Evolutionary conservation across 2,113 vertebrate genomes (phyloP).

Genomic region (Pangasianodon gigas): DNA sequence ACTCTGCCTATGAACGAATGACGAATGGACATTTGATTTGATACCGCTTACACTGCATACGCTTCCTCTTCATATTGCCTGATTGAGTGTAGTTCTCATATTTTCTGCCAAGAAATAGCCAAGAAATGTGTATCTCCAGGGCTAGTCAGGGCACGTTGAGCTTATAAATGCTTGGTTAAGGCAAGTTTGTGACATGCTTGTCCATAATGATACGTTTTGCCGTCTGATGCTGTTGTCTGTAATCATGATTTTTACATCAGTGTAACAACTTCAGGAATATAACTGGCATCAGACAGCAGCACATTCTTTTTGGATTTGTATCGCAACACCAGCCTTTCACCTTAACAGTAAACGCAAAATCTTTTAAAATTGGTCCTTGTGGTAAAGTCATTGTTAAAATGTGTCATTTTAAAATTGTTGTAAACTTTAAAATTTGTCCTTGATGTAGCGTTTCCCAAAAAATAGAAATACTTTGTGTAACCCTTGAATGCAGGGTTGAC

Average conservation of each 20-base stretch:
- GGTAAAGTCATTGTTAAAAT: not conserved
- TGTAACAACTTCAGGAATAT: not conserved
- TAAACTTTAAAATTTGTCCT: not conserved
- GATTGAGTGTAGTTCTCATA: too few relatives aligned
- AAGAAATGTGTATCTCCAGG: not conserved
- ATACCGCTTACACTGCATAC: not conserved
- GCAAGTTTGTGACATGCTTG: not conserved
- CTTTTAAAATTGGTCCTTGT: not conserved
- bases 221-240: not conserved
- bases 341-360: not conserved
- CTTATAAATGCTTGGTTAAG: constrained; percentile 17
- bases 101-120: not conserved
- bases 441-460: not conserved
- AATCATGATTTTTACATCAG: not conserved
- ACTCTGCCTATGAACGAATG: not conserved
- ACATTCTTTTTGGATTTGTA: not conserved
- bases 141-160: constrained; percentile 9
- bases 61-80: not conserved
- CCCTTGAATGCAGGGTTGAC: not conserved
- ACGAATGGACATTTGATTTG: not conserved
- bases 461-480: not conserved
- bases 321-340: not conserved
- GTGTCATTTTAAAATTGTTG: not conserved
- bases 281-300: not conserved
- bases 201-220: not conserved